These are phyloP conservation scores for Cuniculus paca DNA, from an alignment of 2,797 vertebrate genomes.

Conservation along the genomic window DNA sequence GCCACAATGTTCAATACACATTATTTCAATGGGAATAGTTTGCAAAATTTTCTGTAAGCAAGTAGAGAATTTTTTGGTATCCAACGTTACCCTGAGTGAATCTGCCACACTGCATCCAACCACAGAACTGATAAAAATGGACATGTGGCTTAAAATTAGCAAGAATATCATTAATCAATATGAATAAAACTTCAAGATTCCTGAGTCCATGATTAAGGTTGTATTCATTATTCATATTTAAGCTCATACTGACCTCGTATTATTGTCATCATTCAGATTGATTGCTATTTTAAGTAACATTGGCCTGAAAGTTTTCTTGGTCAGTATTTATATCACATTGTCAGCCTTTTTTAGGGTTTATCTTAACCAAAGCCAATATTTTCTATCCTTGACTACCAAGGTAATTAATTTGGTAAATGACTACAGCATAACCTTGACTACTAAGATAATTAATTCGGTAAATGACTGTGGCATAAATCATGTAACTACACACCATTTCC, in stretches of 20 bases:
- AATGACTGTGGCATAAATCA: constrained; percentile 69
- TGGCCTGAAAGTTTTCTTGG: constrained; percentile 50
- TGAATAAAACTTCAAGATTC: constrained; percentile 46
- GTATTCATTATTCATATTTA: not conserved
- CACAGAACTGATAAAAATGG: not conserved
- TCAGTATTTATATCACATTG: constrained; percentile 56
- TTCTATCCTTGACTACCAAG: constrained; percentile 58
- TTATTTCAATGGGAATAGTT: not conserved
- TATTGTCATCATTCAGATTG: constrained; percentile 23
- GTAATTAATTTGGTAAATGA: constrained; percentile 68
- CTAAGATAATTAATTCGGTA: constrained; percentile 60
- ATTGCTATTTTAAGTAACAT: constrained; percentile 49
- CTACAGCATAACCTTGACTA: constrained; percentile 53
- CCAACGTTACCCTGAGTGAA: not conserved
- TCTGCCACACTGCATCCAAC: not conserved
- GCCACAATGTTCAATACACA: not conserved
- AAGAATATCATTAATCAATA: constrained; percentile 19
- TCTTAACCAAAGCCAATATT: constrained; percentile 66
- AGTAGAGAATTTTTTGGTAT: not conserved
- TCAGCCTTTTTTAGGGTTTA: constrained; percentile 68
- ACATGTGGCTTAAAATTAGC: not conserved
- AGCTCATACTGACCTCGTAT: constrained; percentile 8
- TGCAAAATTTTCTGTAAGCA: not conserved
- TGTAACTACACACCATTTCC: constrained; percentile 28
- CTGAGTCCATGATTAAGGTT: not conserved